Evolutionary conservation across 2,113 vertebrate genomes (phyloP).

Genomic region (Bubalus kerabau): DNA sequence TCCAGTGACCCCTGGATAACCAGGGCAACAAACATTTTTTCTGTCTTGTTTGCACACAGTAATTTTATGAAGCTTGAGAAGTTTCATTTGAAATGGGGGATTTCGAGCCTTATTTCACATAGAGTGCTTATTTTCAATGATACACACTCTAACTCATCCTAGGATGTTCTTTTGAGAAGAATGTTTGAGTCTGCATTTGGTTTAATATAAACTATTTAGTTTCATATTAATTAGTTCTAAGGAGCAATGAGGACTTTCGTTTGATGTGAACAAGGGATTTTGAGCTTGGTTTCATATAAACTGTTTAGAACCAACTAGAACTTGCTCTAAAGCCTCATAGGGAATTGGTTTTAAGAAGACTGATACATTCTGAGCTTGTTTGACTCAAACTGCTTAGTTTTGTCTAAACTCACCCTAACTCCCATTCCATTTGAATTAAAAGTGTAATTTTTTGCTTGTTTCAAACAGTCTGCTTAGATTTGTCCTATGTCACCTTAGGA

Average conservation of each 20-base stretch:
- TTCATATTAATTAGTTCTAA: neutral
- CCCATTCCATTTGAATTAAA: neutral
- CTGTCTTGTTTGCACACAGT: neutral
- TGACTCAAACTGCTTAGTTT: constrained; percentile 31
- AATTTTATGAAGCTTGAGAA: neutral
- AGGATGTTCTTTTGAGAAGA: neutral
- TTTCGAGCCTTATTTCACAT: neutral
- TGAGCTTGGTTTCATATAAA: neutral
- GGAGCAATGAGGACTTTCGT: neutral
- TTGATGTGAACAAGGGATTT: neutral
- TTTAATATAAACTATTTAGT: neutral
- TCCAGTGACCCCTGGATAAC: neutral
- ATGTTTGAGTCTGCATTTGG: neutral
- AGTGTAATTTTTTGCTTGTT: neutral
- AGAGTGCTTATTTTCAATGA: neutral
- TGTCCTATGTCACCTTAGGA: neutral
- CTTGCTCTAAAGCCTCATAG: neutral
- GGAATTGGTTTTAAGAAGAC: neutral
- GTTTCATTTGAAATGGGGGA: neutral
- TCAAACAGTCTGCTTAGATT: neutral
- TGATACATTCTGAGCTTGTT: neutral
- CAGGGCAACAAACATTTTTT: neutral
- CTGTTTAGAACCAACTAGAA: neutral
- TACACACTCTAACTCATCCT: neutral
- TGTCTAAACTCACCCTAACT: neutral